phyloP scores from a whole-genome alignment of 2,113 vertebrate species.

The Toxotes jaculatrix region DNA sequence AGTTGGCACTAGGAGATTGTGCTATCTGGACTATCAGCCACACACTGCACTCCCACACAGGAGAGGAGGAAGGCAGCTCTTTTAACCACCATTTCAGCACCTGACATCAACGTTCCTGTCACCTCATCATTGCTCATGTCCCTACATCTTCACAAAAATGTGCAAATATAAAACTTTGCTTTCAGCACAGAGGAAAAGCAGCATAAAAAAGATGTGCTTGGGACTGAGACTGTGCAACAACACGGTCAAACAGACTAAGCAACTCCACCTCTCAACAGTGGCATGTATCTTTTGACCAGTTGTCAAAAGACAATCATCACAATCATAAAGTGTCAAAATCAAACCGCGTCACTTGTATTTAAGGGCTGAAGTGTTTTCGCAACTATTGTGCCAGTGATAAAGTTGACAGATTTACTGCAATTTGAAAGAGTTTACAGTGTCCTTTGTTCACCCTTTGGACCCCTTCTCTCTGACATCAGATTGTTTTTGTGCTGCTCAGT shows the following conservation, averaged over 20 bases:
- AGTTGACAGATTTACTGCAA: not conserved
- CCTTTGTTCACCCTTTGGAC: too few species aligned
- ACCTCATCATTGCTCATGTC: not conserved
- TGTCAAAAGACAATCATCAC: not conserved
- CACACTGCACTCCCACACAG: conserved; percentile 47
- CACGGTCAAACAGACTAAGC: not conserved
- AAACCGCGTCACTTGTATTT: too few species aligned
- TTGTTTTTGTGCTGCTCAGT: not conserved
- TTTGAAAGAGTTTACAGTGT: too few species aligned
- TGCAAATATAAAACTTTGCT: not conserved
- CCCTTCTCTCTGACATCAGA: too few species aligned
- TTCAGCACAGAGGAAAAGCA: too few species aligned
- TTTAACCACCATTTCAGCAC: conserved; percentile 6
- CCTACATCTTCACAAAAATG: not conserved
- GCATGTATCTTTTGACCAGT: not conserved
- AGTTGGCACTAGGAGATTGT: conserved; percentile 58
- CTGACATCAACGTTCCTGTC: not conserved
- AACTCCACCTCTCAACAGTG: not conserved
- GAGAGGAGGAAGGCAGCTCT: conserved; percentile 8
- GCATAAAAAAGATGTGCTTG: not conserved
- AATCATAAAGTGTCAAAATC: not conserved
- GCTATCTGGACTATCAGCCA: conserved; percentile 71
- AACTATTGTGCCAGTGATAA: not conserved
- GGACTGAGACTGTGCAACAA: not conserved
- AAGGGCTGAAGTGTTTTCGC: not conserved